A percentile compares a stretch with the other conserved stretches of the same genome.
Conservation (phyloP, 2,797 vertebrate genomes). For the Rallus crepitans region DNA sequence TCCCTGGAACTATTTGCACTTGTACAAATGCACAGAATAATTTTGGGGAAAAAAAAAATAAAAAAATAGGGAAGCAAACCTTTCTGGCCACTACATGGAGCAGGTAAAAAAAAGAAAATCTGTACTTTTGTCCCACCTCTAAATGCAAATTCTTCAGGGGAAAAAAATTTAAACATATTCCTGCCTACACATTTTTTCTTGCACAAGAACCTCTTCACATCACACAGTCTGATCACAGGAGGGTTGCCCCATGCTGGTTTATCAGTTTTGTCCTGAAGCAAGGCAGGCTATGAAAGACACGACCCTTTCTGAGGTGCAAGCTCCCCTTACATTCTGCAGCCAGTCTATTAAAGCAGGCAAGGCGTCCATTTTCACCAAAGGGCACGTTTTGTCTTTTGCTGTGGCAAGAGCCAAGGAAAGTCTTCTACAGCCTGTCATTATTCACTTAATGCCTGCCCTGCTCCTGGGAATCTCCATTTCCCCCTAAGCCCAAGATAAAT, state of each 20-base stretch:
- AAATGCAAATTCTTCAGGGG: not conserved
- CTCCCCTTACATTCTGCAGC: not conserved
- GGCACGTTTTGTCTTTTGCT: not conserved
- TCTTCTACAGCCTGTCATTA: not conserved
- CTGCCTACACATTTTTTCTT: not conserved
- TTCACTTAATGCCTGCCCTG: not conserved
- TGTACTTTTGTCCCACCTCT: not conserved
- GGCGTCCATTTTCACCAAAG: not conserved
- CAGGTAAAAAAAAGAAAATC: not conserved
- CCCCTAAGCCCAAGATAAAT: not conserved
- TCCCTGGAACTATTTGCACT: not conserved
- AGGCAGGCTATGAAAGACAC: not conserved
- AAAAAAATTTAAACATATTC: not conserved
- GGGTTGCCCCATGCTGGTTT: not conserved
- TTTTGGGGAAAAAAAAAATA: not conserved
- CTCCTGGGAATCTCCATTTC: not conserved
- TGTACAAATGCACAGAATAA: not conserved
- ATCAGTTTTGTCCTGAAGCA: not conserved
- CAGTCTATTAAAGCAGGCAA: not conserved
- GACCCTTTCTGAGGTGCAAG: not conserved
- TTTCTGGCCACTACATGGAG: not conserved
- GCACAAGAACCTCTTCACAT: not conserved
- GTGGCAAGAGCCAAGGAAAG: not conserved
- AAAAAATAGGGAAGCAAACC: not conserved
- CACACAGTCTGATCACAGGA: not conserved